Base-by-base conservation (phyloP, 2,113 vertebrate species). In the Mesitornis unicolor region DNA sequence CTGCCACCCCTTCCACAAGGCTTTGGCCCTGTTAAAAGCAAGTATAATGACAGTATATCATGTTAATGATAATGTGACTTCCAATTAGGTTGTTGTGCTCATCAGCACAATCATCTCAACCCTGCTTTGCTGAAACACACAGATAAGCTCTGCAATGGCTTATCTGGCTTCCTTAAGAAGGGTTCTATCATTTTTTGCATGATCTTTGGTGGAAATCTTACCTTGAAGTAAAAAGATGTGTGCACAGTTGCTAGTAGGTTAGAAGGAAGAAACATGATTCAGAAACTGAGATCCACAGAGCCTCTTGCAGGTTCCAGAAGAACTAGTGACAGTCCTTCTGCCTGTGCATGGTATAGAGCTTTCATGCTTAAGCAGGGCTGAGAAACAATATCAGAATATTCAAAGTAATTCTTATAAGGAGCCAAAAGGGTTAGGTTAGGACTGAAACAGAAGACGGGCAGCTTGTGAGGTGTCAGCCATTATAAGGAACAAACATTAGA, bases 1-100 rank as follows among this genome's bases (percentile, higher is more conserved):
- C 2, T 0, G 0, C 6, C 40, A 85, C 21, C 24, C 6, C 20
- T 85, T 59, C 47, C 33, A 50, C 31, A 45, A 54, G 54, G 11
- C 14, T 78, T 74, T 79, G 13, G 8, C 10, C 40, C 28, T 60
- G 6, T 78, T 50, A 76, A 76, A 71, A 63, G 7, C 7, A 79
- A 33, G 16, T n/a, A 53, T 8, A 51, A 31, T 11, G 1, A 26
- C 21, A 68, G 1, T 25, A 63, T 17, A 29, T 29, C 63, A 51
- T 48, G 81, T 53, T 65, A 35, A 24, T 3, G 1, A 31, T 47
- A 79, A 68, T 14, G 15, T 10, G 77, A 35, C 2, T 69, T 84
- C 54, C 16, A 53, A 64, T 50, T 45, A 73, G 0, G 13, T 48
- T 22, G 38, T 40, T 56, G 16, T 16, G 33, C 10, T 81, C 59